Percentiles rank a stretch among this genome's conserved stretches.
These are phyloP conservation scores for Aporophyla nigra DNA, from an alignment of 2,888 invertebrate species.

Conservation along the genomic window DNA sequence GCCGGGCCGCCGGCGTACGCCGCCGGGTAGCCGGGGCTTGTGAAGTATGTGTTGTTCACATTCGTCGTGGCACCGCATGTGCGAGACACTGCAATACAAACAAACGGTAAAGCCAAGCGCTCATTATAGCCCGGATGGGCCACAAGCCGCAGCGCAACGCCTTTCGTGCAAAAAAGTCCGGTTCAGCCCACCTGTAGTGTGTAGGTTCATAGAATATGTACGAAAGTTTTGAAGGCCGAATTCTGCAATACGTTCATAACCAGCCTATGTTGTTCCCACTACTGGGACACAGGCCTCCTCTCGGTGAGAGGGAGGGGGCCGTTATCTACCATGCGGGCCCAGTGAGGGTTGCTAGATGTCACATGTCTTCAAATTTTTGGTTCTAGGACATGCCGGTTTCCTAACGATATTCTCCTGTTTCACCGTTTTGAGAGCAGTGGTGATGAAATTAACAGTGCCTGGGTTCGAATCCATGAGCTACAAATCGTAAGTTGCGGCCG, in stretches of 20 bases:
- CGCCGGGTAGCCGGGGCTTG: constrained; percentile 94
- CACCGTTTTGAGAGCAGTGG: too few relatives aligned
- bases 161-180: not conserved
- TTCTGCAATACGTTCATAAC: not conserved
- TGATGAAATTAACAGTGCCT: too few relatives aligned
- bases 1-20: constrained; percentile 93
- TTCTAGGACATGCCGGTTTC: too few relatives aligned
- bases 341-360: too few relatives aligned
- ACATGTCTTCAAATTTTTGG: too few relatives aligned
- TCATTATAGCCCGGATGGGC: not conserved
- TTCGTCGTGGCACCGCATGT: constrained; percentile 93
- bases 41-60: constrained; percentile 96
- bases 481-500: too few relatives aligned
- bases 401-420: too few relatives aligned
- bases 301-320: too few relatives aligned
- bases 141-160: not conserved
- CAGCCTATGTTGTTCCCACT: too few relatives aligned
- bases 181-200: not conserved
- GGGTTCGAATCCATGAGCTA: too few relatives aligned
- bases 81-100: constrained; percentile 91
- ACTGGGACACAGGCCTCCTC: too few relatives aligned
- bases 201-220: not conserved
- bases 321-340: too few relatives aligned
- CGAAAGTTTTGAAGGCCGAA: not conserved
- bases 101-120: not conserved